Evolutionary conservation across 1,140 invertebrate species (phyloP).

Genomic region (Periplaneta americana): DNA sequence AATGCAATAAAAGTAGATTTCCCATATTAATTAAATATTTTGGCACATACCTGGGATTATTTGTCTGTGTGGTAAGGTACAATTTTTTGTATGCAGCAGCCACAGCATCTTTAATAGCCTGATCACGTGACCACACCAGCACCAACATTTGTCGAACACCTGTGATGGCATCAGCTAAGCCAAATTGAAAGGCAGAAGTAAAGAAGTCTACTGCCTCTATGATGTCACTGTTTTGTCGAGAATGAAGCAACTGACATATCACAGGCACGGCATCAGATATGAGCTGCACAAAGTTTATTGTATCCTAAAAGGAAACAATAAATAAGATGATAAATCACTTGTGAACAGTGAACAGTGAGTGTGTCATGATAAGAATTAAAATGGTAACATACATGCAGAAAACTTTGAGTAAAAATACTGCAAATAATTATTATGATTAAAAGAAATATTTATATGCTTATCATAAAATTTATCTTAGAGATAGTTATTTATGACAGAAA

Average conservation of each 20-base stretch:
- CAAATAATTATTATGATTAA: too few species aligned
- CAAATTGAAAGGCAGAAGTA: slow-evolving; percentile 71
- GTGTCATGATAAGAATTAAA: too few species aligned
- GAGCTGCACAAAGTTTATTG: neutral
- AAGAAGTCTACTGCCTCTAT: slow-evolving; percentile 82
- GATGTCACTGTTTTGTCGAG: slow-evolving; percentile 68
- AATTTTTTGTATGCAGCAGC: slow-evolving; percentile 56
- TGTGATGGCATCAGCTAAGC: slow-evolving; percentile 59
- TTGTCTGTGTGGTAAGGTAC: slow-evolving; percentile 39
- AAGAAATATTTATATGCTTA: too few species aligned
- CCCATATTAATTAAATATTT: too few species aligned
- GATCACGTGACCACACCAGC: slow-evolving; percentile 66
- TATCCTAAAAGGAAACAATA: too few species aligned
- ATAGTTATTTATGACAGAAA: too few species aligned
- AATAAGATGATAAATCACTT: too few species aligned
- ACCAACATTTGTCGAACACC: slow-evolving; percentile 71
- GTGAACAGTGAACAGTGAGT: too few species aligned
- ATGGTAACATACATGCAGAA: too few species aligned
- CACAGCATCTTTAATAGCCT: slow-evolving; percentile 54
- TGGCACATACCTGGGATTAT: neutral
- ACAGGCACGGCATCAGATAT: slow-evolving; percentile 59
- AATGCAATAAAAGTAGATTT: too few species aligned
- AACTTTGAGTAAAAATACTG: too few species aligned
- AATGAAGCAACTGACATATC: slow-evolving; percentile 65
- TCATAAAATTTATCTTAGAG: too few species aligned